phyloP scores from a whole-genome alignment of 1,140 invertebrate genomes.

The Heliconius nattereri region DNA sequence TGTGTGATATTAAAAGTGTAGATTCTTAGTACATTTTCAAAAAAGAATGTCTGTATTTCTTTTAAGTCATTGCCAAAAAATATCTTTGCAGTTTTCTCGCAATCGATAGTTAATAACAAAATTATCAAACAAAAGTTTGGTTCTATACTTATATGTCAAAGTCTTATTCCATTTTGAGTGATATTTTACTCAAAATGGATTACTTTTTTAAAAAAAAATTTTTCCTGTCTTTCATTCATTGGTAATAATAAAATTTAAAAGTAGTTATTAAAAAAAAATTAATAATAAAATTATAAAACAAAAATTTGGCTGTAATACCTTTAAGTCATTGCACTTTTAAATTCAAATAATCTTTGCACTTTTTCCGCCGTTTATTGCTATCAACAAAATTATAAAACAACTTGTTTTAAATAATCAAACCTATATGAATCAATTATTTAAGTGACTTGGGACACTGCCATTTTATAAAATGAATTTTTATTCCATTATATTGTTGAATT shows the following conservation, averaged over 20 bases:
- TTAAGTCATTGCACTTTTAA: neutral
- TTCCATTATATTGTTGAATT: conserved; percentile 28
- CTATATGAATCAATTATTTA: neutral
- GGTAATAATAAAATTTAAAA: no score
- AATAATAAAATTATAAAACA: neutral
- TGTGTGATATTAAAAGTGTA: neutral
- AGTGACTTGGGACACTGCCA: conserved; percentile 36
- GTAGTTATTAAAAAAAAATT: neutral
- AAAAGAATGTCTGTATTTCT: neutral
- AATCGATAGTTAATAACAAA: neutral
- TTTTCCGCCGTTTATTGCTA: neutral
- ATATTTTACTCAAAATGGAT: no score
- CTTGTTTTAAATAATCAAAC: neutral
- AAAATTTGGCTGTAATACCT: no score
- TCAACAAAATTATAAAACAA: neutral
- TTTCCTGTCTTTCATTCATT: no score
- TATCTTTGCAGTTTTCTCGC: no score
- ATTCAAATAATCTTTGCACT: neutral
- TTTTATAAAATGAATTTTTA: conserved; percentile 30
- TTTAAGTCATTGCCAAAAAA: conserved; percentile 17
- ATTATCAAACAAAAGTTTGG: neutral
- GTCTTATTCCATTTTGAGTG: neutral
- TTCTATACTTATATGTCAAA: no score
- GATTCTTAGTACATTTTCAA: neutral
- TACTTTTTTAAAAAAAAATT: no score